Conservation (phyloP, 2,888 invertebrate genomes). For the Epiblema foenella region DNA sequence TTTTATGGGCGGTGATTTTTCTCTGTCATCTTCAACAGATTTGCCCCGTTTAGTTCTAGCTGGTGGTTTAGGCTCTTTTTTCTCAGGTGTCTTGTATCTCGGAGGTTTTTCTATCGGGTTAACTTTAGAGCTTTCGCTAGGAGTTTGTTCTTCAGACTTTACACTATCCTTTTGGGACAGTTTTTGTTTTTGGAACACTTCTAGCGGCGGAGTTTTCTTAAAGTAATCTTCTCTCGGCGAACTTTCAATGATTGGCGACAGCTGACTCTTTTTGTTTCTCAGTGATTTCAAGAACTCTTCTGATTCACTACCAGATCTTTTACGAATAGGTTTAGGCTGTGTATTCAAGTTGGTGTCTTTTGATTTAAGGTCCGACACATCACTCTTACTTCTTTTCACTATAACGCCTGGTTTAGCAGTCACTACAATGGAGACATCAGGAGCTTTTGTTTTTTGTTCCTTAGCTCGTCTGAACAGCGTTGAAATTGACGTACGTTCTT, state of each 20-base stretch:
- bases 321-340: constrained; percentile 79
- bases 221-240: constrained; percentile 89
- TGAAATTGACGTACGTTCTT: constrained; percentile 87
- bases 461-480: constrained; percentile 86
- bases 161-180: constrained; percentile 61
- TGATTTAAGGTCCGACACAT: constrained; percentile 86
- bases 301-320: constrained; percentile 86
- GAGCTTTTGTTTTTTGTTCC: constrained; percentile 77
- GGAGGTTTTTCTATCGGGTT: constrained; percentile 81
- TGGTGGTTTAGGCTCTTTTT: constrained; percentile 76
- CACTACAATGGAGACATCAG: constrained; percentile 81
- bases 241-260: constrained; percentile 92
- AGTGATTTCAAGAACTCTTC: constrained; percentile 84
- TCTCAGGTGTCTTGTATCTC: constrained; percentile 71
- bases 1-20: constrained; percentile 68
- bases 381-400: constrained; percentile 87
- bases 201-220: constrained; percentile 75
- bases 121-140: constrained; percentile 70
- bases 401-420: constrained; percentile 69
- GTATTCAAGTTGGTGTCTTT: constrained; percentile 70
- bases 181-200: constrained; percentile 71
- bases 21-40: constrained; percentile 68
- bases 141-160: constrained; percentile 60
- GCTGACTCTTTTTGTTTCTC: constrained; percentile 86
- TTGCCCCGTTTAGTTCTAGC: constrained; percentile 70